Conservation (phyloP, 2,797 vertebrate genomes). For the Oreochromis grahami region DNA sequence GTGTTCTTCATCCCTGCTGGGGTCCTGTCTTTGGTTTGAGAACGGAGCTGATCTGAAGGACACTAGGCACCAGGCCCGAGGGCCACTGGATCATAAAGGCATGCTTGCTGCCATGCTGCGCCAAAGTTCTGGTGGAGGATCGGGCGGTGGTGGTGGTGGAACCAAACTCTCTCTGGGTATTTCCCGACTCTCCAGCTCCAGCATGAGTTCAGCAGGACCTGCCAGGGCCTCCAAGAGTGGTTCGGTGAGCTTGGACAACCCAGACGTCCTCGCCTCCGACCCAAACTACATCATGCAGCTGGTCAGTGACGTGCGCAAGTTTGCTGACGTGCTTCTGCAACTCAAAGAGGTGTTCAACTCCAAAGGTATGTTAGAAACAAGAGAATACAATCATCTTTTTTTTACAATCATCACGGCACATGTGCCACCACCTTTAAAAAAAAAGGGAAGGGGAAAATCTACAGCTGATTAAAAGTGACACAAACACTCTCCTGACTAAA, state of each 20-base stretch:
- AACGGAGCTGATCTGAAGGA: slow-evolving; percentile 27
- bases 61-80: slow-evolving; percentile 26
- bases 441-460: background rate
- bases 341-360: slow-evolving; percentile 92
- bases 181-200: slow-evolving; percentile 80
- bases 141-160: slow-evolving; percentile 65
- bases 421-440: background rate
- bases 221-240: slow-evolving; percentile 72
- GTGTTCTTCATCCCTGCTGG: slow-evolving; percentile 35
- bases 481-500: background rate
- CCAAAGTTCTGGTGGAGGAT: slow-evolving; percentile 65
- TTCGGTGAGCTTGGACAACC: slow-evolving; percentile 76
- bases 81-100: slow-evolving; percentile 34
- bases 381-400: background rate
- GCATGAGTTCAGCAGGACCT: slow-evolving; percentile 11
- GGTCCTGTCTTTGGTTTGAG: slow-evolving; percentile 42
- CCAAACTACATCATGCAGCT: slow-evolving; percentile 94
- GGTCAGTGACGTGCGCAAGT: slow-evolving; percentile 91
- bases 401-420: background rate
- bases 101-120: slow-evolving; percentile 82
- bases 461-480: background rate
- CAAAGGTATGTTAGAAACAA: slow-evolving; percentile 78
- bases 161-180: slow-evolving; percentile 82
- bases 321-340: slow-evolving; percentile 90
- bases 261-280: slow-evolving; percentile 77